These are phyloP conservation scores for Caenorhabditis virilis DNA, from an alignment of 2,888 invertebrate genomes.

Conservation along the genomic window DNA sequence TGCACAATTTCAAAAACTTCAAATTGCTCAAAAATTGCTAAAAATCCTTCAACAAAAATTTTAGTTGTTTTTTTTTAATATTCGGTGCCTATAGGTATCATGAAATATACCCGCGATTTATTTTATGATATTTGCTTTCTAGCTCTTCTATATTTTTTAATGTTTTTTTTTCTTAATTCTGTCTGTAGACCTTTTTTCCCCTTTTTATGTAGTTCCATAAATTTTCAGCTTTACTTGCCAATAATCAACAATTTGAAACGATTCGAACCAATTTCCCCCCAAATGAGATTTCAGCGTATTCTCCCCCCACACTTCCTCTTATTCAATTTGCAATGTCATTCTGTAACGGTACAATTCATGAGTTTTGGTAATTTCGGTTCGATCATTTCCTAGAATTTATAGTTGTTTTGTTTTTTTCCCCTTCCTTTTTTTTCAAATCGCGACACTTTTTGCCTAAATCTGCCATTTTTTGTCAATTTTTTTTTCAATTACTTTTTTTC, in stretches of 20 bases:
- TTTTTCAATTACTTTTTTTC: too few relatives aligned
- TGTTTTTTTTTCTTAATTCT: too few relatives aligned
- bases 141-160: not conserved
- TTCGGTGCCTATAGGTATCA: conserved; percentile 8
- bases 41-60: not conserved
- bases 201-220: not conserved
- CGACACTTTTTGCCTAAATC: conserved; percentile 1
- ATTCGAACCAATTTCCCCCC: not conserved
- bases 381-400: not conserved
- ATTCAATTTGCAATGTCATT: not conserved
- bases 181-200: not conserved
- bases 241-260: not conserved
- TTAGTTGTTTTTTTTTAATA: conserved; percentile 1
- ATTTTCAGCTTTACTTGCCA: not conserved
- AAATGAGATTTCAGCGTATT: too few relatives aligned
- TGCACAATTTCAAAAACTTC: not conserved
- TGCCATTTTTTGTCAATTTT: conserved; percentile 3
- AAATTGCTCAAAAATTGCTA: not conserved
- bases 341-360: not conserved
- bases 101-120: not conserved
- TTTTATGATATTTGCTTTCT: conserved; percentile 6
- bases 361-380: not conserved
- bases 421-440: conserved; percentile 1
- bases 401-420: not conserved
- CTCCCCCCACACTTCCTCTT: not conserved